Conservation (phyloP, 2,113 vertebrate species). For the Circaetus cinerascens region DNA sequence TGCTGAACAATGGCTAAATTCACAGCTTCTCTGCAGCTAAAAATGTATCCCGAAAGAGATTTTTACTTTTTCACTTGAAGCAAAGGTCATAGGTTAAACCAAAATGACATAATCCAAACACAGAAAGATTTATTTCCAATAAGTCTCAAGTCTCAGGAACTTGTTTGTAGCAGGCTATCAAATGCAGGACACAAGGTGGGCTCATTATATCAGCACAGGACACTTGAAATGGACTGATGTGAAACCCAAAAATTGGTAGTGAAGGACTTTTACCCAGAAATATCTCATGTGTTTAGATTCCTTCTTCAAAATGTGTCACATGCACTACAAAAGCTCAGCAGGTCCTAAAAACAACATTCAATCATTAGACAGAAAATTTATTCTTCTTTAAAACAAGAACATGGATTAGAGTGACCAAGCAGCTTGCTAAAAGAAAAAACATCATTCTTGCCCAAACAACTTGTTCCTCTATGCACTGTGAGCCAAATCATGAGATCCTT, state of each 20-base stretch:
- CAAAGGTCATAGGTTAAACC: background rate
- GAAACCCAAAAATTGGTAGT: background rate
- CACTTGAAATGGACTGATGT: background rate
- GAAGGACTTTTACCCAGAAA: background rate
- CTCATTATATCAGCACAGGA: background rate
- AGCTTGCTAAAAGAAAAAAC: background rate
- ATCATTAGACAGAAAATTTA: background rate
- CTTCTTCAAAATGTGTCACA: background rate
- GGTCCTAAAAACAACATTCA: background rate
- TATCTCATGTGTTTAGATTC: background rate
- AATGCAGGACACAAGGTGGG: background rate
- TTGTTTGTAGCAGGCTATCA: background rate
- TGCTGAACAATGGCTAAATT: background rate
- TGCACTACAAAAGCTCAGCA: background rate
- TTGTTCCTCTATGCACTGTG: background rate
- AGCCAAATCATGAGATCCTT: background rate
- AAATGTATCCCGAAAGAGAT: background rate
- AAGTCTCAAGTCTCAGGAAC: background rate
- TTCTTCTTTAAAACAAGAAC: background rate
- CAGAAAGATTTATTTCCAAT: background rate
- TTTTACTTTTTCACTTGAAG: background rate
- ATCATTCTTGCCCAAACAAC: background rate
- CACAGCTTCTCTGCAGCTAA: background rate
- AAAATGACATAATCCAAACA: background rate
- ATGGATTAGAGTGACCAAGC: background rate